These are phyloP conservation scores for Anguilla obscura DNA, from an alignment of 2,797 vertebrate species.

Conservation along the genomic window DNA sequence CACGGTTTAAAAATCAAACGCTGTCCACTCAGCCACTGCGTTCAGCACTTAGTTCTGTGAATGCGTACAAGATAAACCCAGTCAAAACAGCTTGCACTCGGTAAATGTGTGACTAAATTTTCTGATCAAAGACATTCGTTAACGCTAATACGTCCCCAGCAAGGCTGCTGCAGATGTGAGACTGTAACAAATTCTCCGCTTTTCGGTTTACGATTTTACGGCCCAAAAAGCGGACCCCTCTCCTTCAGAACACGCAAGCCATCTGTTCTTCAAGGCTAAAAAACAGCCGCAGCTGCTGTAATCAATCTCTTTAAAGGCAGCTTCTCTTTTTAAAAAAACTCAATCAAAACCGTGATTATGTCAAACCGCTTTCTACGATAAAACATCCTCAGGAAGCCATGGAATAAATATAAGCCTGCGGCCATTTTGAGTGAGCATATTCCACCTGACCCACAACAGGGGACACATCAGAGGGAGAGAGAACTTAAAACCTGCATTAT, in stretches of 20 bases:
- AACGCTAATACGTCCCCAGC: constrained; percentile 28
- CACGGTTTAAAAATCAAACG: background rate
- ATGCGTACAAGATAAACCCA: background rate
- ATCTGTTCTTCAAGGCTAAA: background rate
- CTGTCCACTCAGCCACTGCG: background rate
- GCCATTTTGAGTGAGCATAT: background rate
- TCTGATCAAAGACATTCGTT: background rate
- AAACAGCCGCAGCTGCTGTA: background rate
- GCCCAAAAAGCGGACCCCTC: background rate
- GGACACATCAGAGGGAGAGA: background rate
- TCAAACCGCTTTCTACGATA: background rate
- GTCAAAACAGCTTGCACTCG: background rate
- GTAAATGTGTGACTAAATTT: constrained; percentile 32
- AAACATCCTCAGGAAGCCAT: background rate
- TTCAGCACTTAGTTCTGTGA: background rate
- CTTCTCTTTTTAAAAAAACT: background rate
- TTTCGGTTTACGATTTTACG: background rate
- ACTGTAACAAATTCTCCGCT: background rate
- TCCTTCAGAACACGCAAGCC: background rate
- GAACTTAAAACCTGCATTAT: background rate
- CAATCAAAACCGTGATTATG: constrained; percentile 10
- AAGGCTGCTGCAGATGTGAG: background rate
- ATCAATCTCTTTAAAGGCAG: background rate
- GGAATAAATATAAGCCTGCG: background rate
- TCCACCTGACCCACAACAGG: background rate